Evolutionary conservation across 2,113 vertebrate genomes (phyloP), one percentile per base, ranked within the genome.

Genomic region (Chroicocephalus ridibundus): DNA sequence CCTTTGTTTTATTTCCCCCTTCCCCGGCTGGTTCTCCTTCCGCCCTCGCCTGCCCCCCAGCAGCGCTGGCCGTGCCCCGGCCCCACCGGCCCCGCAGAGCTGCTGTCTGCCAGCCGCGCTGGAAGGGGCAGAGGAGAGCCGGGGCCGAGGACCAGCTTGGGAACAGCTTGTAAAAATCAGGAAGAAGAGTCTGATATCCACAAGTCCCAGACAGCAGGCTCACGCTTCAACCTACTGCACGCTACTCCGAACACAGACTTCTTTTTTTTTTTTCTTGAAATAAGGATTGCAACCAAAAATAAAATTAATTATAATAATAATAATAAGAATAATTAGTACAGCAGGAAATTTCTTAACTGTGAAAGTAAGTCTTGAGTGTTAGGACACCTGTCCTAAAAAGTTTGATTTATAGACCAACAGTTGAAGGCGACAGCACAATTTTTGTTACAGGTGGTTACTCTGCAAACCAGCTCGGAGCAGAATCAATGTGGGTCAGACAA

Each of bases 311-410:
- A 42, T 32, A 9, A 60, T 40, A 68, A 70, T 54, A 15, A 32
- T 20, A 58, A 34, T 34, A 34, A 81, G 13, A 81, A 44, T 40
- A 77, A 76, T 92, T 94, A 96, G 76, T 94, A 96, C 92, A 96
- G 93, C 90, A 96, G 88, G 70, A 94, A 90, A 92, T 86, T 91
- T 97, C 87, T 89, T 57, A 95, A 91, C 84, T 94, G 84, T 96
- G 86, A 91, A 95, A 94, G 40, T 85, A 90, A 96, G 68, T 88
- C 87, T 88, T 46, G 89, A 92, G 32, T 27, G 34, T 76, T 86
- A 94, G 92, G 79, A 96, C 89, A 81, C n/a, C 42, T 79, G 94
- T 82, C 82, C 75, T 47, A 90, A 62, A 42, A 74, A 44, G 85
- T 76, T 80, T 94, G 52, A 91, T 91, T 90, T 81, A 38, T 25